Evolutionary conservation across 2,888 invertebrate genomes (phyloP).

Genomic region (Caenorhabditis sinica): DNA sequence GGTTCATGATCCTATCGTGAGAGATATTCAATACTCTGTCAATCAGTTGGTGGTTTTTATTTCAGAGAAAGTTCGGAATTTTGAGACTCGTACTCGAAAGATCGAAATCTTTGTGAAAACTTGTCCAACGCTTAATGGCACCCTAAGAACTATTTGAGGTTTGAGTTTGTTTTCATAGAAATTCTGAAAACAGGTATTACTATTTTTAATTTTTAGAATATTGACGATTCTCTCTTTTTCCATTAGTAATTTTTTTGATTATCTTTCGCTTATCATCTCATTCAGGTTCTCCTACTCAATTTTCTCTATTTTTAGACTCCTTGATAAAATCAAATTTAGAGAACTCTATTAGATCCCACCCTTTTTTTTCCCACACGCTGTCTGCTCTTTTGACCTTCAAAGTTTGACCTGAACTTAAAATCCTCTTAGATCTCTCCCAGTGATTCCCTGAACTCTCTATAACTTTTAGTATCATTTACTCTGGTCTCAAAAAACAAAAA

Average conservation of each 20-base stretch:
- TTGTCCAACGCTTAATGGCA: too few relatives aligned
- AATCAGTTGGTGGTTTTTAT: conserved; percentile 6
- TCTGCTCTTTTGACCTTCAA: conserved; percentile 9
- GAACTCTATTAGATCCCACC: not conserved
- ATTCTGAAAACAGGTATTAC: too few relatives aligned
- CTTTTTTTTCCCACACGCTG: not conserved
- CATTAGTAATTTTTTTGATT: not conserved
- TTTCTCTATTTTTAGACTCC: not conserved
- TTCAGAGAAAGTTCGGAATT: not conserved
- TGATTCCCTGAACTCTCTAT: not conserved
- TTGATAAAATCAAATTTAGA: conserved; percentile 1
- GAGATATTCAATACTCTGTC: conserved; percentile 53
- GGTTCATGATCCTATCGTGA: conserved; percentile 23
- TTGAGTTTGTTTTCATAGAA: too few relatives aligned
- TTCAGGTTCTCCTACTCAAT: not conserved
- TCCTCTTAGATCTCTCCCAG: not conserved
- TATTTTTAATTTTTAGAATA: not conserved
- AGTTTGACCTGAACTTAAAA: not conserved
- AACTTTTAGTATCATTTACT: not conserved
- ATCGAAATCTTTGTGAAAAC: too few relatives aligned
- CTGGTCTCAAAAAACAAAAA: conserved; percentile 10
- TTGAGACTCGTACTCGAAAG: not conserved
- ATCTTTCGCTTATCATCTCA: too few relatives aligned
- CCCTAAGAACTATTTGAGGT: too few relatives aligned
- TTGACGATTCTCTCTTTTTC: not conserved